Conservation (phyloP, 2,888 invertebrate species). For the Prenolepis imparis region DNA sequence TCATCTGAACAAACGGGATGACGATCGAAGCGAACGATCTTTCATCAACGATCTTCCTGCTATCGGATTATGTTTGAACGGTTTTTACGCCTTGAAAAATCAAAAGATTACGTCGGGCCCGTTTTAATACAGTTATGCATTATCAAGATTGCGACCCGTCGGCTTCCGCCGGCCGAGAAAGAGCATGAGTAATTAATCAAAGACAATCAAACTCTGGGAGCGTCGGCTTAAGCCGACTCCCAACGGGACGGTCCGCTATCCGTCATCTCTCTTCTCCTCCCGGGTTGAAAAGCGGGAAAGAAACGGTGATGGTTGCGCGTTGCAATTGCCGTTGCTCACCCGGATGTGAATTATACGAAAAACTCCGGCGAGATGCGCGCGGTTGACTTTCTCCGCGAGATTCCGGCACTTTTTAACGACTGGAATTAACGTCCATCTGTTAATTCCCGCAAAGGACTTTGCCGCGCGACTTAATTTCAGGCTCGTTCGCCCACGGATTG, state of each 20-base stretch:
- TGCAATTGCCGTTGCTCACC: conserved; percentile 51
- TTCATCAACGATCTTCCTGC: neutral
- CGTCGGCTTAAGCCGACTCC: conserved; percentile 80
- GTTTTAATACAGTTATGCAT: conserved; percentile 83
- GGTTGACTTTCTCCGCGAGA: conserved; percentile 59
- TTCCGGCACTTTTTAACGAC: conserved; percentile 45
- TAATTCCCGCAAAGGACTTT: conserved; percentile 46
- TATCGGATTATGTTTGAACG: neutral
- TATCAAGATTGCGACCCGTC: conserved; percentile 84
- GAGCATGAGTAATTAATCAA: conserved; percentile 85
- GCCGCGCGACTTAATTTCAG: conserved; percentile 36
- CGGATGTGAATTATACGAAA: conserved; percentile 67
- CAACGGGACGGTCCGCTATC: conserved; percentile 80
- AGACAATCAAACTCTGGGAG: conserved; percentile 86
- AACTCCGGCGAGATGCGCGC: conserved; percentile 48
- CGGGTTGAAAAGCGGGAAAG: conserved; percentile 64
- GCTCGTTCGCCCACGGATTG: conserved; percentile 46
- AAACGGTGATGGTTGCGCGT: conserved; percentile 34
- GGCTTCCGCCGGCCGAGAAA: conserved; percentile 80
- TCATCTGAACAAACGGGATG: conserved; percentile 12
- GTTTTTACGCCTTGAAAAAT: conserved; percentile 64
- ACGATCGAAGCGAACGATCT: conserved; percentile 23
- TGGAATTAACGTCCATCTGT: conserved; percentile 44
- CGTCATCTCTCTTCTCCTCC: conserved; percentile 71
- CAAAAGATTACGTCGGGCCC: conserved; percentile 76